phyloP scores from a whole-genome alignment of 2,113 vertebrate genomes.

The Corythoichthys haematopterus region DNA sequence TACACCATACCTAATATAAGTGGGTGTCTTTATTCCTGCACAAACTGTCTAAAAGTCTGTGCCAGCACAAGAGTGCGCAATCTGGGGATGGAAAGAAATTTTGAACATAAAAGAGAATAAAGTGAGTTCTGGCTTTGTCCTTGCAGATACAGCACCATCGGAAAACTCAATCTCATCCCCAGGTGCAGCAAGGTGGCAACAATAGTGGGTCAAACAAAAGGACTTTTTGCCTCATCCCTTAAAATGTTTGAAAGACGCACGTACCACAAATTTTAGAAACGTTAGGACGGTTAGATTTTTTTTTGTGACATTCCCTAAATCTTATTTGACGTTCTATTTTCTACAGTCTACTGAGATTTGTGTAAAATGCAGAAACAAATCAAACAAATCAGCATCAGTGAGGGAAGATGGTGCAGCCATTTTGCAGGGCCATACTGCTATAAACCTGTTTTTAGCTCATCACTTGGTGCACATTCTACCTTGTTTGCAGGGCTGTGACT shows the following conservation, averaged over 20 bases:
- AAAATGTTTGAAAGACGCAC: slow-evolving; percentile 47
- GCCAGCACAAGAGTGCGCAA: slow-evolving; percentile 35
- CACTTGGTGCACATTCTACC: not conserved
- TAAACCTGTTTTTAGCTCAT: not conserved
- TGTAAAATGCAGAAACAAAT: not conserved
- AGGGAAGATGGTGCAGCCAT: not conserved
- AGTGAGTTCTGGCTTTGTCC: slow-evolving; percentile 61
- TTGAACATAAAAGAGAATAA: slow-evolving; percentile 54
- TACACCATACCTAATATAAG: not conserved
- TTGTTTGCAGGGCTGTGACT: slow-evolving; percentile 75
- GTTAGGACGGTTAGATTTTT: slow-evolving; percentile 4
- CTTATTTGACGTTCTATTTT: slow-evolving; percentile 20
- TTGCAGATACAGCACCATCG: slow-evolving; percentile 53
- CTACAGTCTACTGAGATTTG: not conserved
- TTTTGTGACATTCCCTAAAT: slow-evolving; percentile 32
- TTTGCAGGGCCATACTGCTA: not conserved
- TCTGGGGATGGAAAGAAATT: slow-evolving; percentile 45
- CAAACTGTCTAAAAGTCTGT: slow-evolving; percentile 34
- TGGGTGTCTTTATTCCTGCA: slow-evolving; percentile 35
- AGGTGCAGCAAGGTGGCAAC: slow-evolving; percentile 61
- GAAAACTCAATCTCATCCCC: slow-evolving; percentile 64
- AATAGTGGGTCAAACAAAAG: slow-evolving; percentile 60
- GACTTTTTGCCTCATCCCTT: slow-evolving; percentile 47
- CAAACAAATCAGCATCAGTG: not conserved
- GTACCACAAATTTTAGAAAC: slow-evolving; percentile 29